phyloP scores from a whole-genome alignment of 1,140 invertebrate species.

The Lethrus apterus region DNA sequence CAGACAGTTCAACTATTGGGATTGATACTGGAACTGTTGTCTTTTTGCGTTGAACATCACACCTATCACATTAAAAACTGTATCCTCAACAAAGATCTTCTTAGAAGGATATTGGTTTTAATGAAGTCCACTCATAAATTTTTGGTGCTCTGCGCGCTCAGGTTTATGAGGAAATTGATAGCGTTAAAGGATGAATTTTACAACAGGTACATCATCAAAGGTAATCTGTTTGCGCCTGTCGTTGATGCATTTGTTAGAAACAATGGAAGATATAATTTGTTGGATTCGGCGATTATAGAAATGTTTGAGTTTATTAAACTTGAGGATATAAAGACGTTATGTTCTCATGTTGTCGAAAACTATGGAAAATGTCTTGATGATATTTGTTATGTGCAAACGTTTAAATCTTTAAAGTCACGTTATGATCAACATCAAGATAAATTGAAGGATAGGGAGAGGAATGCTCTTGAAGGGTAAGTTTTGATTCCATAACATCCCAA shows the following conservation, averaged over 20 bases:
- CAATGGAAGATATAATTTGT: conserved; percentile 91
- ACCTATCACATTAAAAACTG: conserved; percentile 98
- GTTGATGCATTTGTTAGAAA: conserved; percentile 95
- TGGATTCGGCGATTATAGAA: conserved; percentile 98
- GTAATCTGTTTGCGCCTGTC: conserved; percentile 90
- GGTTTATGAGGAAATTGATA: conserved; percentile 95
- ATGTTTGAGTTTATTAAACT: conserved; percentile 98
- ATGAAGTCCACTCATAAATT: conserved; percentile 98
- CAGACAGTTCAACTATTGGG: conserved; percentile 92
- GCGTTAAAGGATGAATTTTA: conserved; percentile 98
- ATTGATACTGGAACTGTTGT: conserved; percentile 89
- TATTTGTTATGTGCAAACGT: conserved; percentile 95
- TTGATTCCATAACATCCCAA: conserved; percentile 2
- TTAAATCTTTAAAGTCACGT: conserved; percentile 81
- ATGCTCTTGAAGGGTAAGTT: conserved; percentile 60
- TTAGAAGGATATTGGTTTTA: conserved; percentile 88
- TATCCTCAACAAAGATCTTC: conserved; percentile 92
- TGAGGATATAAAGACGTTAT: conserved; percentile 94
- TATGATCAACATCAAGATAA: conserved; percentile 95
- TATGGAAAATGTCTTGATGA: conserved; percentile 89
- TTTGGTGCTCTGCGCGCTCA: conserved; percentile 89
- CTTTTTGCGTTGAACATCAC: conserved; percentile 99
- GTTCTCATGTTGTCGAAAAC: conserved; percentile 89
- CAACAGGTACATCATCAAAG: conserved; percentile 91
- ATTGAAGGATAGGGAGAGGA: conserved; percentile 74